phyloP scores from a whole-genome alignment of 1,140 invertebrate species.

The Trichoplusia ni region DNA sequence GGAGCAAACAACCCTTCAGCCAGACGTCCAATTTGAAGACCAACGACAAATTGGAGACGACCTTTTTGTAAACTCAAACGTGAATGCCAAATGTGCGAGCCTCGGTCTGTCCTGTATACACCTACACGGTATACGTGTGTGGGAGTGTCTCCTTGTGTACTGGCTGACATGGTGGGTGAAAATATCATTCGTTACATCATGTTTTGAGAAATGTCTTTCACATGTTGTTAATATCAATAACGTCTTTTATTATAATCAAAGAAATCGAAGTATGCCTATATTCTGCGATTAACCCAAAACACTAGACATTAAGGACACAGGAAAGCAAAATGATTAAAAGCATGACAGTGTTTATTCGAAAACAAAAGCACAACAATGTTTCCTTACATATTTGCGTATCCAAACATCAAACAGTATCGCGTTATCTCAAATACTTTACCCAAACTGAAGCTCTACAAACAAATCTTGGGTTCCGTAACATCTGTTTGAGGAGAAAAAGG shows the following conservation, averaged over 20 bases:
- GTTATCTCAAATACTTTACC: conserved; percentile 11
- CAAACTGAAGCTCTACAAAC: conserved; percentile 1
- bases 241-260: no score
- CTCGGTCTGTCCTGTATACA: neutral
- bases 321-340: no score
- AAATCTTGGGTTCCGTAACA: neutral
- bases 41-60: conserved; percentile 14
- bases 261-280: no score
- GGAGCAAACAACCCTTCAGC: conserved; percentile 25
- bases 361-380: neutral
- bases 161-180: neutral
- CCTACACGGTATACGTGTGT: neutral
- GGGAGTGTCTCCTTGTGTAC: neutral
- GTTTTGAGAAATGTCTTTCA: no score
- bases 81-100: neutral
- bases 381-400: neutral
- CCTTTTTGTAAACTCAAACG: conserved; percentile 12
- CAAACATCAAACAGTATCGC: neutral
- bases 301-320: no score
- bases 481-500: conserved; percentile 12
- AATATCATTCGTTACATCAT: no score
- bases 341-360: neutral
- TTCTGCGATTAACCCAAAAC: no score
- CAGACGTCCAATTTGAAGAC: conserved; percentile 18
- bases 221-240: no score